Evolutionary conservation across 1,140 invertebrate genomes (phyloP).

Genomic region (Bilobella aurantiaca): DNA sequence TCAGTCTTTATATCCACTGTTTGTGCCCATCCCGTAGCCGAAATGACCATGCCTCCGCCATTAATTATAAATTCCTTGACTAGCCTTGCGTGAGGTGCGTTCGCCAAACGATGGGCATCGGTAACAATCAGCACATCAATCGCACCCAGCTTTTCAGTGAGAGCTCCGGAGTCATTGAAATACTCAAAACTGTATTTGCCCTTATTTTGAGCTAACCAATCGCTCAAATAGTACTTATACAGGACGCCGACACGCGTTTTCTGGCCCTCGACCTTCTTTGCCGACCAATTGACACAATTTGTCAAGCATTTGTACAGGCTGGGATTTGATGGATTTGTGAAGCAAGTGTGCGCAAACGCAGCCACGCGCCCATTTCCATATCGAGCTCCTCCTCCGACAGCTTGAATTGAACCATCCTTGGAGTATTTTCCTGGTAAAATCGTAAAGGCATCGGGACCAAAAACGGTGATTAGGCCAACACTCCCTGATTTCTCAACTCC

Average conservation of each 20-base stretch:
- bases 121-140: background rate
- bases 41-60: background rate
- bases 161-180: background rate
- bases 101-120: background rate
- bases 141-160: background rate
- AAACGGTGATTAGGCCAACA: background rate
- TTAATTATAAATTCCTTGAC: background rate
- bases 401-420: background rate
- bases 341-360: background rate
- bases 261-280: background rate
- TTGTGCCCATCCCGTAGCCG: background rate
- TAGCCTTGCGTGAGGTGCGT: background rate
- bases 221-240: background rate
- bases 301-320: background rate
- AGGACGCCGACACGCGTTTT: background rate
- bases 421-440: background rate
- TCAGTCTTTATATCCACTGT: background rate
- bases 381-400: background rate
- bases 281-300: background rate
- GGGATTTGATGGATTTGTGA: background rate
- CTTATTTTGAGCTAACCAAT: background rate
- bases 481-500: background rate
- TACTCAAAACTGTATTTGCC: background rate
- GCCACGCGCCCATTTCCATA: conserved; percentile 2
- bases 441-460: background rate